phyloP scores from a whole-genome alignment of 2,888 invertebrate species.

The Nipponacmea schrenckii region DNA sequence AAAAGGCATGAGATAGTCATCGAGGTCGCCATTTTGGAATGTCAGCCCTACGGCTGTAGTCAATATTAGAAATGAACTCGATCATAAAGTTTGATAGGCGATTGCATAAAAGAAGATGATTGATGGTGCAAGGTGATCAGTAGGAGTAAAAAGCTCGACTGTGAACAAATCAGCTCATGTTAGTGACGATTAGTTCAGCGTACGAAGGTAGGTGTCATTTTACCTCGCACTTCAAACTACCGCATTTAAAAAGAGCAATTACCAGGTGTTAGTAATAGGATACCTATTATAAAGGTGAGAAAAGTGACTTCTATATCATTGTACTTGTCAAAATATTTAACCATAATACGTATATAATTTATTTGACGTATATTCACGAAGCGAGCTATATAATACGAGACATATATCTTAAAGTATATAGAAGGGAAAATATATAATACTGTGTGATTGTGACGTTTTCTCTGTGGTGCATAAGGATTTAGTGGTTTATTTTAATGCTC shows the following conservation, averaged over 20 bases:
- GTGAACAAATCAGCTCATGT: background rate
- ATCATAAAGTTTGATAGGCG: background rate
- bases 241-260: background rate
- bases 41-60: background rate
- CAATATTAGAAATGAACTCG: background rate
- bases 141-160: background rate
- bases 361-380: too few species aligned
- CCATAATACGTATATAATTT: too few species aligned
- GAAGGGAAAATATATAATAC: too few species aligned
- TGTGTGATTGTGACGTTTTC: too few species aligned
- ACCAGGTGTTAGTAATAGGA: background rate
- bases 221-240: background rate
- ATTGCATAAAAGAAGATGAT: slow-evolving; percentile 5
- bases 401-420: too few species aligned
- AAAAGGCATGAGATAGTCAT: background rate
- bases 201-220: slow-evolving; percentile 3
- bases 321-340: background rate
- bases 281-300: background rate
- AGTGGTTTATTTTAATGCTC: too few species aligned
- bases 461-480: too few species aligned
- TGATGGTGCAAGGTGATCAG: background rate
- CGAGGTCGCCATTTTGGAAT: background rate
- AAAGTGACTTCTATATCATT: background rate
- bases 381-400: too few species aligned
- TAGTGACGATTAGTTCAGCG: background rate